Evolutionary conservation across 2,888 invertebrate species (phyloP).

Genomic region (Oxystoma pomonae): DNA sequence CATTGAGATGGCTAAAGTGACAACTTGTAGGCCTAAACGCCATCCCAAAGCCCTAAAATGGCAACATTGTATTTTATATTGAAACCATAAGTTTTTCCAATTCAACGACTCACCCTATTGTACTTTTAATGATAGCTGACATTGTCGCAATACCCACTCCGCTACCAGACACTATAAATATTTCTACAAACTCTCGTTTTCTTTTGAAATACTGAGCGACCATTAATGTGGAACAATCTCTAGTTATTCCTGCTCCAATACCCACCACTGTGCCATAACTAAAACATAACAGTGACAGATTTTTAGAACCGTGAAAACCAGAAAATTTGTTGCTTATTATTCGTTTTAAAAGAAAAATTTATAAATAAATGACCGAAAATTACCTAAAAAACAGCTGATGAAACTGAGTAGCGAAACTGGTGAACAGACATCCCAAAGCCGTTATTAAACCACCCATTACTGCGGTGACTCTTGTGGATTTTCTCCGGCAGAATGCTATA

Average conservation of each 20-base stretch:
- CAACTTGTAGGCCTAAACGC: constrained; percentile 79
- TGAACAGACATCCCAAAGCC: constrained; percentile 82
- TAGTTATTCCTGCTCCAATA: constrained; percentile 78
- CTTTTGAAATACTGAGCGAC: constrained; percentile 88
- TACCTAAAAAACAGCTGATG: constrained; percentile 88
- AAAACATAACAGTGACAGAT: constrained; percentile 54
- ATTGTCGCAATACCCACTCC: constrained; percentile 81
- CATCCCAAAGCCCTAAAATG: constrained; percentile 67
- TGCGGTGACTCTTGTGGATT: constrained; percentile 82
- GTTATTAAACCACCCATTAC: constrained; percentile 84
- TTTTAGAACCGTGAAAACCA: too few species aligned
- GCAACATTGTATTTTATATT: too few species aligned
- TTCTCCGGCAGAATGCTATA: constrained; percentile 78
- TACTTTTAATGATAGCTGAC: constrained; percentile 75
- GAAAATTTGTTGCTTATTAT: too few species aligned
- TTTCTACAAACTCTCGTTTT: constrained; percentile 79
- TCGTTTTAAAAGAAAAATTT: too few species aligned
- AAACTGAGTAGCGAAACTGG: constrained; percentile 84
- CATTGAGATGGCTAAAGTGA: constrained; percentile 77
- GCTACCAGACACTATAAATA: constrained; percentile 81
- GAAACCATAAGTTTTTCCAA: too few species aligned
- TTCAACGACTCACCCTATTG: constrained; percentile 62
- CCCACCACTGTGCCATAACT: constrained; percentile 75
- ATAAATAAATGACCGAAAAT: too few species aligned
- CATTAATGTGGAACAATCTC: constrained; percentile 85